Evolutionary conservation across 1,140 invertebrate genomes (phyloP).

Genomic region (Choristoneura fumiferana): DNA sequence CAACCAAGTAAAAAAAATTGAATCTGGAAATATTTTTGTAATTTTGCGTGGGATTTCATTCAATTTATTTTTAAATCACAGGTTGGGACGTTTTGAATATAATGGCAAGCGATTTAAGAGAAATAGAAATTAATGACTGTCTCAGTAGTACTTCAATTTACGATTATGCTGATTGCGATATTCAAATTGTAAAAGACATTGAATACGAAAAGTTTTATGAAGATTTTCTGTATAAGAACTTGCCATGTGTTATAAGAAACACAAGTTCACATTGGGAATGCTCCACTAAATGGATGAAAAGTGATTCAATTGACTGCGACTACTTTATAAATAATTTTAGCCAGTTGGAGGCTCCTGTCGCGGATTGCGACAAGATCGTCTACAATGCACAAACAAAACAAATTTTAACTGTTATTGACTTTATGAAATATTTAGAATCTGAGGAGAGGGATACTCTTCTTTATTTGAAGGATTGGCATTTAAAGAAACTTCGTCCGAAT

Average conservation of each 20-base stretch:
- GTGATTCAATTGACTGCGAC: conserved; percentile 81
- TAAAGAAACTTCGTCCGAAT: conserved; percentile 82
- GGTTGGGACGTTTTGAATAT: no score
- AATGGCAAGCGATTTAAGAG: no score
- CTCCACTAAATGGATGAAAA: conserved; percentile 78
- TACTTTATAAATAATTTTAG: conserved; percentile 81
- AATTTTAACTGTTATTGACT: conserved; percentile 83
- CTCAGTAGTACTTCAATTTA: conserved; percentile 1
- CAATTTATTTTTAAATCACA: no score
- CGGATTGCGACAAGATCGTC: conserved; percentile 86
- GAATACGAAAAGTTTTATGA: conserved; percentile 78
- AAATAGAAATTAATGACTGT: conserved; percentile 11
- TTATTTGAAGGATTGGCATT: conserved; percentile 93
- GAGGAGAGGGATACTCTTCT: conserved; percentile 73
- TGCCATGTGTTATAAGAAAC: conserved; percentile 83
- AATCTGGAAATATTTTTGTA: no score
- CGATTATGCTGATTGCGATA: not conserved
- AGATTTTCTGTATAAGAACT: conserved; percentile 81
- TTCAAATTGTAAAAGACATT: conserved; percentile 26
- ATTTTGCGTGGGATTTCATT: no score
- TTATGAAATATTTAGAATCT: conserved; percentile 83
- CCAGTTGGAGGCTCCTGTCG: conserved; percentile 83
- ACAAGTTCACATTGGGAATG: conserved; percentile 82
- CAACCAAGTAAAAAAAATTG: no score
- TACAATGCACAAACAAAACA: conserved; percentile 87